Evolutionary conservation across 2,113 vertebrate genomes (phyloP), one percentile per base, ranked within the genome.

Genomic region (Charina bottae): DNA sequence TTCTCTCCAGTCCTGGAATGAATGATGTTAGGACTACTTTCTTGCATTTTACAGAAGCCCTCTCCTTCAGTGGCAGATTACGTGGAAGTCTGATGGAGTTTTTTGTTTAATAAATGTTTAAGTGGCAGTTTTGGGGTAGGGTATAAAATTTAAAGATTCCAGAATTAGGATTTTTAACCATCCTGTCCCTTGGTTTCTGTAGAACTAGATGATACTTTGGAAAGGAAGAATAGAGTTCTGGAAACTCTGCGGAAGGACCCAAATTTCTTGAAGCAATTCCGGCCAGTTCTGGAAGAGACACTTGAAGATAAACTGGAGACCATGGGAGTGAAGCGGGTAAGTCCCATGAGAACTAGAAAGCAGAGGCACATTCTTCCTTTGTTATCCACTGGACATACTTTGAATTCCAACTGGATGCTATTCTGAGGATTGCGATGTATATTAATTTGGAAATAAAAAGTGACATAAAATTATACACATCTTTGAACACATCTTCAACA

Each of bases 291-390:
- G 94, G 96, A 97, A 90, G 96, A 97, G 10, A 91, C 93, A 0
- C 89, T 98, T 92, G 92, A 98, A 58, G 96, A 98, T 89, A 97
- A 97, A 49, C 94, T 98, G 92, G 96, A 97, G 83, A 96, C 87
- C 89, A 93, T 97, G 96, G 97, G 97, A 0, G 83, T 97, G 21
- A 94, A 87, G 88, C 96, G 94, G 94, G 97, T 97, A 87, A 62
- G 54, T 54, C 19, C 19, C 15, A 10, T 23, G 21, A 86, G 33
- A 55, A 6, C 2, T n/a, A 58, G 7, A 55, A 87, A 37, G 26
- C 8, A 49, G 24, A 2, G 42, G 21, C 55, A 17, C 26, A 23
- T 90, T 60, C n/a, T 56, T 28, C 58, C 42, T 26, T 84, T 59
- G 60, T 64, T 53, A 46, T 46, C 2, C 26, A 59, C 64, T 86